Evolutionary conservation across 2,113 vertebrate genomes (phyloP).

Genomic region (Cinclus cinclus): DNA sequence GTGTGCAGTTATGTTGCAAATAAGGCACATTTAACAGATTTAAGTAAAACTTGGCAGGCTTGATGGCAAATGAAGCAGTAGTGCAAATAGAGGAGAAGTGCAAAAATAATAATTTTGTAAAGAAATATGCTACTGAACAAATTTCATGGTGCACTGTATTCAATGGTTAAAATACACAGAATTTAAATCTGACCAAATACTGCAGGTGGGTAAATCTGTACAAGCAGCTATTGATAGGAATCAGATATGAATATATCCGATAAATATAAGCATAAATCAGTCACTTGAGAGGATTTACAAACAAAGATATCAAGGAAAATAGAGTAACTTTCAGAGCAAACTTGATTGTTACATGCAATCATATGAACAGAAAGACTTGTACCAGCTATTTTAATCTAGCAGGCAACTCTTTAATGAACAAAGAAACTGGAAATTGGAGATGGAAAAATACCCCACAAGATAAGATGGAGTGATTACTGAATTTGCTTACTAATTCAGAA

Average conservation of each 20-base stretch:
- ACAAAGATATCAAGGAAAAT: not conserved
- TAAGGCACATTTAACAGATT: not conserved
- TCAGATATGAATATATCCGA: not conserved
- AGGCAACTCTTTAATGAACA: not conserved
- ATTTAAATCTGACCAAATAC: not conserved
- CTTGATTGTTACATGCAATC: not conserved
- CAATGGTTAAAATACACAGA: not conserved
- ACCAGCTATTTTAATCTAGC: not conserved
- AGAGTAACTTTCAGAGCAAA: not conserved
- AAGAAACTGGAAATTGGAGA: not conserved
- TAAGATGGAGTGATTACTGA: not conserved
- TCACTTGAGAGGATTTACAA: not conserved
- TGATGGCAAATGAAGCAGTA: not conserved
- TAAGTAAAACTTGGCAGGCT: not conserved
- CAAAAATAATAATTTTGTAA: not conserved
- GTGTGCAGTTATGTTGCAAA: not conserved
- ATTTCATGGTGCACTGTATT: not conserved
- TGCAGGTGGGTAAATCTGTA: not conserved
- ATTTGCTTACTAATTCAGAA: not conserved
- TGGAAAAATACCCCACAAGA: not conserved
- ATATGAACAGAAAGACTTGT: not conserved
- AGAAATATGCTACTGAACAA: not conserved
- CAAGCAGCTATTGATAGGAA: not conserved
- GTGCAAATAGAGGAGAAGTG: not conserved
- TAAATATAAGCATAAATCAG: not conserved